Base-by-base conservation (phyloP, 2,888 invertebrate genomes). In the Conus canariensis region DNA sequence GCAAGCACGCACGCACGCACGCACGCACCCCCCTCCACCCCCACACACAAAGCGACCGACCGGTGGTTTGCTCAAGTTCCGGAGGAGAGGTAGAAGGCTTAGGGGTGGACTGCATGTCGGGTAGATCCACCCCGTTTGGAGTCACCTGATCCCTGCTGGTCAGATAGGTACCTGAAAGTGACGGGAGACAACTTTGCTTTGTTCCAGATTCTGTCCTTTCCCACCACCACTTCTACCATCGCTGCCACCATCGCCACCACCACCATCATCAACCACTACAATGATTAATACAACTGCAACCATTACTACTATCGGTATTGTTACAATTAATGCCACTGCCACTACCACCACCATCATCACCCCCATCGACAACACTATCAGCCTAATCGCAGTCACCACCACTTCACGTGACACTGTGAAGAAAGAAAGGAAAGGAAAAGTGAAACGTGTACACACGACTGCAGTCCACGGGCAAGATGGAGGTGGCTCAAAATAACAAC, bases 1-100 rank as follows among this genome's bases (percentile, higher is more conserved):
- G 22, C 82, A 56, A 56, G 0, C 82, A 82, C 56, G 58, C 82
- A 82, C 82, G 58, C 56, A 82, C 82, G 58, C 82, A 83, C 83
- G 16, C 45, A 80, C 14, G 1, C 30, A 45, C 80, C n/a, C 74
- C n/a, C n/a, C n/a, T 7, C 9, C 22, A 10, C 9, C 74, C 19
- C n/a, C 2, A 30, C 25, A 80, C 30, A n/a, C 74, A 22, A 25
- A 80, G 7, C 45, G 45, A 80, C 82, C 58, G 19, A 58, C 58
- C 82, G 8, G 22, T 56, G 56, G 56, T 56, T n/a, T n/a, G n/a
- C 74, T 22, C n/a, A 4, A n/a, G 22, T 74, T 25, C 74, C 45
- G 30, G 12, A 30, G 80, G 45, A 19, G 58, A 58, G 58, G 58
- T 22, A n/a, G 82, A 58, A 83, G 82, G 25, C 8, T 10, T 4